These are phyloP conservation scores for Cervus canadensis DNA, from an alignment of 2,113 vertebrate species.

Conservation along the genomic window DNA sequence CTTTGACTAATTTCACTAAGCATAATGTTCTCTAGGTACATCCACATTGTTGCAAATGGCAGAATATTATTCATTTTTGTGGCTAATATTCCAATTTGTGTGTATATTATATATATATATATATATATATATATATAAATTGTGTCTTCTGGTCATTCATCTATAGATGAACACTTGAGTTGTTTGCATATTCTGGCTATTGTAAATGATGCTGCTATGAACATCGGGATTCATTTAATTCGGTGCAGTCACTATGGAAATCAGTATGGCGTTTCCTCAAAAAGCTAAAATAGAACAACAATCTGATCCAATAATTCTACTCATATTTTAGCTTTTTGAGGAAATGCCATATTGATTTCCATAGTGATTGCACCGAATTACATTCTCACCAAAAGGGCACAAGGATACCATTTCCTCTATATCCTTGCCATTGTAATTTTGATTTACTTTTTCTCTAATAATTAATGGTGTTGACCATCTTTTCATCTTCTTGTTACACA, in stretches of 20 bases:
- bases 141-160: neutral
- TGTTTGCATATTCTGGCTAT: neutral
- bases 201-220: neutral
- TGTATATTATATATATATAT: neutral
- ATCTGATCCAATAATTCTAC: no score
- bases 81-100: neutral
- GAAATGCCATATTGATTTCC: neutral
- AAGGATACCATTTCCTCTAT: neutral
- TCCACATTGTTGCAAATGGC: neutral
- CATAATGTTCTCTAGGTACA: neutral
- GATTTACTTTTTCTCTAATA: neutral
- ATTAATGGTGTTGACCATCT: neutral
- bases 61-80: neutral
- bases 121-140: neutral
- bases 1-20: neutral
- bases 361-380: neutral
- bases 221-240: no score
- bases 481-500: neutral
- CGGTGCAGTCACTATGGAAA: no score
- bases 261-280: no score
- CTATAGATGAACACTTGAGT: neutral
- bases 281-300: no score
- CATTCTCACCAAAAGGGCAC: neutral
- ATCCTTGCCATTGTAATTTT: neutral
- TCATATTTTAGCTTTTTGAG: neutral